Evolutionary conservation across 1,140 invertebrate species (phyloP), one percentile per base, ranked within the genome.

Genomic region (Drosophila nikananu): DNA sequence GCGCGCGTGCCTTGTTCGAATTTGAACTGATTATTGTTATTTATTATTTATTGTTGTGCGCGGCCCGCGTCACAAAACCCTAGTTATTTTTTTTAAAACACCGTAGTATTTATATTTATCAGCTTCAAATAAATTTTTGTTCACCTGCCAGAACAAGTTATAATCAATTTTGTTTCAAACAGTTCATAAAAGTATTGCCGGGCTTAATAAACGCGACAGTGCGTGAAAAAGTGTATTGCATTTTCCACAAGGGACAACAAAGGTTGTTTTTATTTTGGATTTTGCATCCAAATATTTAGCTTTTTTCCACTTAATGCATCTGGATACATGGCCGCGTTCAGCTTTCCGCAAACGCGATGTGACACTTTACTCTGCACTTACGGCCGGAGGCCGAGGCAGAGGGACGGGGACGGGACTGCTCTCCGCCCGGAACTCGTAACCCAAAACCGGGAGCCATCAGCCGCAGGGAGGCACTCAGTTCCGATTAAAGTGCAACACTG

Each of bases 401-500:
- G 49, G 44, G 25, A 15, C 6, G 2, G 12, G 23, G n/a, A n/a
- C 3, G 12, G 23, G n/a, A n/a, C 3, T 13, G 8, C 15, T 5
- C 19, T 17, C 21, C 32, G n/a, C 27, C 37, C 58, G 55, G 27
- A 41, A 30, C 52, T 59, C 27, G 25, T n/a, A 64, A 23, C 49
- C 49, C 66, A 17, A 17, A 17, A 23, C 17, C 63, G 42, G 13
- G 44, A 37, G 30, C 46, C 73, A 55, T 60, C 62, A 42, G 55
- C 54, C 63, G 23, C 39, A 57, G 32, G 62, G 55, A 25, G 55
- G 42, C 58, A 63, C 75, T 71, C 55, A 66, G 37, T 54, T 72
- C 30, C 44, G 62, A 79, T 79, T 79, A 60, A 79, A 79, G 54
- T 79, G 76, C 77, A 72, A 71, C 68, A 61, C 71, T 73, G 71